Percentiles rank a stretch among this genome's conserved stretches.
Conservation (phyloP, 1,140 invertebrate genomes). For the Cyclina sinensis region DNA sequence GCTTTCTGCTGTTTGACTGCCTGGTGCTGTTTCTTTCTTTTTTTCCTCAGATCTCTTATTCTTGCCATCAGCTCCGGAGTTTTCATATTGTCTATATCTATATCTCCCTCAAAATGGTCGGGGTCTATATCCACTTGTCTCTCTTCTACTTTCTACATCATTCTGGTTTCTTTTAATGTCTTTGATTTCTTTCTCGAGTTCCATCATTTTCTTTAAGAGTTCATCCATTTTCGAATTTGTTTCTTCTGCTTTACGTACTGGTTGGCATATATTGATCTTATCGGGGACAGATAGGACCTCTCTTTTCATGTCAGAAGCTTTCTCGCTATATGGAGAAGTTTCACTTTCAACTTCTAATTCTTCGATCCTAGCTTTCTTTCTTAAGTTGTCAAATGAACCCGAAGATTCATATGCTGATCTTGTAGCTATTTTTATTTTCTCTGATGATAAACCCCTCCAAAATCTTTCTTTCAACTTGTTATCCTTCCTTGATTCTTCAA, state of each 20-base stretch:
- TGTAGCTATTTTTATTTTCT: slow-evolving; percentile 18
- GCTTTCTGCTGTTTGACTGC: too few relatives aligned
- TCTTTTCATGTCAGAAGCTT: neutral
- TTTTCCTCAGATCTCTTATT: too few relatives aligned
- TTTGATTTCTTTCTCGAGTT: neutral
- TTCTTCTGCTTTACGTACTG: neutral
- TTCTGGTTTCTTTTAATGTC: neutral
- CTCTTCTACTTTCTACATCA: neutral
- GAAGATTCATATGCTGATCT: slow-evolving; percentile 17
- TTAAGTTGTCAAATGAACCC: neutral
- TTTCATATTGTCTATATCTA: neutral
- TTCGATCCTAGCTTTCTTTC: slow-evolving; percentile 32
- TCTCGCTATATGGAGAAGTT: neutral
- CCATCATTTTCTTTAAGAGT: neutral
- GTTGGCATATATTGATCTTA: neutral
- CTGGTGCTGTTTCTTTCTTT: too few relatives aligned
- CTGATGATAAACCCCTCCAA: slow-evolving; percentile 24
- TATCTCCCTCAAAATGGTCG: neutral
- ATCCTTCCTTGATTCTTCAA: slow-evolving; percentile 20
- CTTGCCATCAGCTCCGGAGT: too few relatives aligned
- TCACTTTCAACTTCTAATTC: neutral
- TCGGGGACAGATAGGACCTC: too few relatives aligned
- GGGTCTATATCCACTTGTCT: neutral
- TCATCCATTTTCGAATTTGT: neutral
- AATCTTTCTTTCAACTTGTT: slow-evolving; percentile 37